Evolutionary conservation across 2,888 invertebrate species (phyloP).

Genomic region (Epistrophe eligans): DNA sequence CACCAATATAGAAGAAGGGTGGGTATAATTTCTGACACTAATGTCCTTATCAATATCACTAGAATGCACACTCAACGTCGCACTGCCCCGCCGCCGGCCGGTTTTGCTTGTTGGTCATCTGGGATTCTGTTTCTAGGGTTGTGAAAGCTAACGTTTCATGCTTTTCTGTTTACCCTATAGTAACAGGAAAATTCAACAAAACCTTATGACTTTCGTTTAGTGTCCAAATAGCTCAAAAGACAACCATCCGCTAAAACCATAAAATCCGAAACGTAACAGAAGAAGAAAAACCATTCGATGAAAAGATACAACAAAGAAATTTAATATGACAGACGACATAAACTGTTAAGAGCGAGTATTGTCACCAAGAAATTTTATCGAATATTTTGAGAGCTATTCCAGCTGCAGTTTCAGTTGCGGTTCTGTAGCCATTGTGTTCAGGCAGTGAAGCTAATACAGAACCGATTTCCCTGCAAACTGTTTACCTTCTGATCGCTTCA

Average conservation of each 20-base stretch:
- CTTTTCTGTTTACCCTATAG: background rate
- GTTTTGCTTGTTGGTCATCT: conserved; percentile 25
- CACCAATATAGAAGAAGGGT: conserved; percentile 18
- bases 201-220: conserved; percentile 44
- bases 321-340: background rate
- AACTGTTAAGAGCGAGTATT: background rate
- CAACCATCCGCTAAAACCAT: conserved; percentile 4
- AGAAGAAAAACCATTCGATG: background rate
- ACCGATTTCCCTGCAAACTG: too few relatives aligned
- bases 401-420: too few relatives aligned
- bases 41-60: conserved; percentile 74
- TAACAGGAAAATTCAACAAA: conserved; percentile 17
- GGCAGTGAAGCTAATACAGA: too few relatives aligned
- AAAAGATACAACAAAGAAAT: background rate
- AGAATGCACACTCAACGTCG: conserved; percentile 34
- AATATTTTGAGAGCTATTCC: too few relatives aligned
- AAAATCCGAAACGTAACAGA: background rate
- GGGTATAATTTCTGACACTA: conserved; percentile 54
- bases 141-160: background rate
- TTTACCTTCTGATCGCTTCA: too few relatives aligned
- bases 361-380: background rate
- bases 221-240: conserved; percentile 3
- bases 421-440: too few relatives aligned
- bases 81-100: too few relatives aligned
- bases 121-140: background rate